phyloP scores from a whole-genome alignment of 2,888 invertebrate genomes.

The Odontocerum albicorne region DNA sequence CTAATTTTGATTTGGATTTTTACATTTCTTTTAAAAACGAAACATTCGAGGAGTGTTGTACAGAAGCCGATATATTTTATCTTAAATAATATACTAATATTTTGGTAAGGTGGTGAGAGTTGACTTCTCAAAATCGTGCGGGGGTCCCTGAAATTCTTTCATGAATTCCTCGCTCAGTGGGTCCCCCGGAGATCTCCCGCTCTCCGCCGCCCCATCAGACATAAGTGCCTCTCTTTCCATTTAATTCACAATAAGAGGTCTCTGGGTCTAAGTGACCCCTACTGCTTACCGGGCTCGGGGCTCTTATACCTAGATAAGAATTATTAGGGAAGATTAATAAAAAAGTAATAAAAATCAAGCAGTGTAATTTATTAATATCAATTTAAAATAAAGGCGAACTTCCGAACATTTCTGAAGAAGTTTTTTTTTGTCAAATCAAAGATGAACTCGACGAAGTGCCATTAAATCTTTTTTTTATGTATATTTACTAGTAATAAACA shows the following conservation, averaged over 20 bases:
- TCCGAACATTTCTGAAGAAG: neutral
- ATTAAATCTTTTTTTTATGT: too few relatives aligned
- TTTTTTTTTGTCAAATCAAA: too few relatives aligned
- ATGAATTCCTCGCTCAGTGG: slow-evolving; percentile 29
- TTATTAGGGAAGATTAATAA: neutral
- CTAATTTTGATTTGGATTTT: too few relatives aligned
- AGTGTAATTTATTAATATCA: neutral
- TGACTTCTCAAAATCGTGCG: slow-evolving; percentile 21
- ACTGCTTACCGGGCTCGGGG: slow-evolving; percentile 25
- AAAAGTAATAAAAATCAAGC: neutral
- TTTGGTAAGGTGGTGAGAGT: slow-evolving; percentile 26
- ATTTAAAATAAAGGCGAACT: neutral
- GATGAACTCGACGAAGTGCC: too few relatives aligned
- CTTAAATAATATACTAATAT: slow-evolving; percentile 26
- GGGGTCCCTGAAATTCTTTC: slow-evolving; percentile 32
- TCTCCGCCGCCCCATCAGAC: slow-evolving; percentile 2
- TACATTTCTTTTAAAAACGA: too few relatives aligned
- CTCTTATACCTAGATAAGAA: neutral
- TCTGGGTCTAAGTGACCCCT: slow-evolving; percentile 32
- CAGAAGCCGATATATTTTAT: too few relatives aligned
- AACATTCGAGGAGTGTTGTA: too few relatives aligned
- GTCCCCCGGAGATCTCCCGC: slow-evolving; percentile 8
- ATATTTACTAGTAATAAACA: too few relatives aligned
- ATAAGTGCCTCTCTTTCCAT: slow-evolving; percentile 22
- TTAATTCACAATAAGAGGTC: slow-evolving; percentile 31